phyloP scores from a whole-genome alignment of 2,888 invertebrate genomes.

The Diaprepes abbreviatus region DNA sequence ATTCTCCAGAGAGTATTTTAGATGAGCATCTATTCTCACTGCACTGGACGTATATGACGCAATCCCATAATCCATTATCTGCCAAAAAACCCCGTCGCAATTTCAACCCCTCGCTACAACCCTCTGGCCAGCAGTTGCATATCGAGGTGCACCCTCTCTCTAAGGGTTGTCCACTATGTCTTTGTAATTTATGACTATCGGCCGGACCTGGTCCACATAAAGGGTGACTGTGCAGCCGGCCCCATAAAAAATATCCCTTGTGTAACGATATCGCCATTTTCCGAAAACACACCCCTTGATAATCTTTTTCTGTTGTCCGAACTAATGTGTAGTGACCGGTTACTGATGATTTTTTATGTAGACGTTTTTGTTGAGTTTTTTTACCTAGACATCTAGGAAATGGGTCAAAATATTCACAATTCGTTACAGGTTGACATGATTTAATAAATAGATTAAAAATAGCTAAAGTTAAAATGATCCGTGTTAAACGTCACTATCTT shows the following conservation, averaged over 20 bases:
- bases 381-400: slow-evolving; percentile 2
- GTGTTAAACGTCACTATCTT: no score
- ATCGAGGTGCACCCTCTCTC: slow-evolving; percentile 47
- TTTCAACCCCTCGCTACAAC: slow-evolving; percentile 43
- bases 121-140: slow-evolving; percentile 49
- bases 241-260: slow-evolving; percentile 62
- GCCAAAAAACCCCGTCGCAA: slow-evolving; percentile 43
- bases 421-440: slow-evolving; percentile 20
- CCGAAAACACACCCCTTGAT: slow-evolving; percentile 55
- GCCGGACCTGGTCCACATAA: slow-evolving; percentile 63
- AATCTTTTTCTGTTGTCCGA: slow-evolving; percentile 60
- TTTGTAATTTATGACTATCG: slow-evolving; percentile 54
- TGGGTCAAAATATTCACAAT: slow-evolving; percentile 20
- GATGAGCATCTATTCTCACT: not conserved
- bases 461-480: no score
- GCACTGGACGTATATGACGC: slow-evolving; percentile 10
- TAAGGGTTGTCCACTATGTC: slow-evolving; percentile 49
- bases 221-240: slow-evolving; percentile 58
- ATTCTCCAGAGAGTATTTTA: no score
- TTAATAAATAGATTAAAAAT: no score
- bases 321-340: slow-evolving; percentile 55
- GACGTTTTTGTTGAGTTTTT: not conserved
- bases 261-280: slow-evolving; percentile 58
- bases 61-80: slow-evolving; percentile 41
- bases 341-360: slow-evolving; percentile 28